phyloP scores from a whole-genome alignment of 1,140 invertebrate genomes.

The Trypoxylus dichotomus region DNA sequence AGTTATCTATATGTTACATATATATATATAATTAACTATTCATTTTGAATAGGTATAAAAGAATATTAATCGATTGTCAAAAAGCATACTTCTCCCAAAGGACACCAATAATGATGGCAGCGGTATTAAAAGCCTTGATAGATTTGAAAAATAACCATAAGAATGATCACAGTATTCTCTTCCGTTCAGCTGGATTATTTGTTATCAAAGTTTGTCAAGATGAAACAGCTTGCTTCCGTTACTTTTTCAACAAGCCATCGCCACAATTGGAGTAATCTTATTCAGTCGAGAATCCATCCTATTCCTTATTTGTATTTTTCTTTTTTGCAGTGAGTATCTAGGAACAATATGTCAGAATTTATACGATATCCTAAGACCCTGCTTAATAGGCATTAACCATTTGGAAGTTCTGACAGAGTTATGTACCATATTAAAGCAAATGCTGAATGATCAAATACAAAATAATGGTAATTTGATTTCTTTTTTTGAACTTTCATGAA shows the following conservation, averaged over 20 bases:
- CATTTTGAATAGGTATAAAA: constrained; percentile 64
- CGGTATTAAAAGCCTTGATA: constrained; percentile 74
- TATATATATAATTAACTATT: constrained; percentile 11
- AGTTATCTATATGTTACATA: constrained; percentile 26
- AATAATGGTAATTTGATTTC: constrained; percentile 74
- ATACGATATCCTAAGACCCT: constrained; percentile 92
- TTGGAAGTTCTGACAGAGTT: constrained; percentile 96
- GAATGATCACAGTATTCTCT: constrained; percentile 85
- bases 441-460: constrained; percentile 91
- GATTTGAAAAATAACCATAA: constrained; percentile 71
- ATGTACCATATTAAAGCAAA: constrained; percentile 92
- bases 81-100: constrained; percentile 82
- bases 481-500: too few relatives aligned
- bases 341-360: constrained; percentile 85
- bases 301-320: constrained; percentile 27
- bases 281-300: neutral
- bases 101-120: constrained; percentile 71
- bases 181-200: constrained; percentile 85
- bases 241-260: constrained; percentile 79
- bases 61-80: constrained; percentile 79
- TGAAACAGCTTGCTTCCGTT: constrained; percentile 85
- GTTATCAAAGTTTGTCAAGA: constrained; percentile 90
- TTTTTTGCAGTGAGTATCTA: constrained; percentile 66
- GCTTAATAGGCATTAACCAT: constrained; percentile 96
- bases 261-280: constrained; percentile 66